Evolutionary conservation across 2,797 vertebrate species (phyloP).

Genomic region (Pangasius larnaudii): DNA sequence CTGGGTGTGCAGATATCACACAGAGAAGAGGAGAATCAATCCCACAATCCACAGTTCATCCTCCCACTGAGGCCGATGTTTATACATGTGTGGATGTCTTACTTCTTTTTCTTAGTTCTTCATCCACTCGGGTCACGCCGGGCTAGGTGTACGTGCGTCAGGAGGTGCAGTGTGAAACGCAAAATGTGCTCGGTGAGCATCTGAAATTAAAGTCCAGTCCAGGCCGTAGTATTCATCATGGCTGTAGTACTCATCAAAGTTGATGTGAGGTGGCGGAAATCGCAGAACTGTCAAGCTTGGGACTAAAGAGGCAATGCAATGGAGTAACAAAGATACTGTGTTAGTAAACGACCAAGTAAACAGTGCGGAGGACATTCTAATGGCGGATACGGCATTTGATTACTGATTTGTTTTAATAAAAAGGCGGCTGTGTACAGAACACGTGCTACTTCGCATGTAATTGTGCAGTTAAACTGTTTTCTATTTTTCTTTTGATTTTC

Average conservation of each 20-base stretch:
- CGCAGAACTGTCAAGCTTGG: not conserved
- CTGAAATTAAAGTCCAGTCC: not conserved
- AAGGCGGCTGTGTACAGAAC: not conserved
- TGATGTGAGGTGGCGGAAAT: not conserved
- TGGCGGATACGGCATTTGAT: not conserved
- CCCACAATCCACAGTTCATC: slow-evolving; percentile 37
- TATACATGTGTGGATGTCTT: slow-evolving; percentile 32
- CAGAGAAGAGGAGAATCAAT: slow-evolving; percentile 40
- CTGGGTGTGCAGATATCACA: slow-evolving; percentile 39
- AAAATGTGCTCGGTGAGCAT: not conserved
- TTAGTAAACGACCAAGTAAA: not conserved
- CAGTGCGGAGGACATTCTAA: not conserved
- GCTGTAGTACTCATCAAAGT: not conserved
- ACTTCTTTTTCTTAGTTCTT: slow-evolving; percentile 3
- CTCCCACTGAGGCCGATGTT: slow-evolving; percentile 33
- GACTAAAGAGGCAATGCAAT: not conserved
- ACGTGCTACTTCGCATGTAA: not conserved
- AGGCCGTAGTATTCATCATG: not conserved
- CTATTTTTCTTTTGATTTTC: not conserved
- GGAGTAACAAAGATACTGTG: not conserved
- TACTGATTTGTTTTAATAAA: not conserved
- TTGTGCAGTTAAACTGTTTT: not conserved
- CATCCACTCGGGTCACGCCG: not conserved
- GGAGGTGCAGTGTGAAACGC: not conserved
- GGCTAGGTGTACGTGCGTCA: not conserved